Conservation (phyloP, 2,888 invertebrate genomes). For the Napeogenes sylphis region DNA sequence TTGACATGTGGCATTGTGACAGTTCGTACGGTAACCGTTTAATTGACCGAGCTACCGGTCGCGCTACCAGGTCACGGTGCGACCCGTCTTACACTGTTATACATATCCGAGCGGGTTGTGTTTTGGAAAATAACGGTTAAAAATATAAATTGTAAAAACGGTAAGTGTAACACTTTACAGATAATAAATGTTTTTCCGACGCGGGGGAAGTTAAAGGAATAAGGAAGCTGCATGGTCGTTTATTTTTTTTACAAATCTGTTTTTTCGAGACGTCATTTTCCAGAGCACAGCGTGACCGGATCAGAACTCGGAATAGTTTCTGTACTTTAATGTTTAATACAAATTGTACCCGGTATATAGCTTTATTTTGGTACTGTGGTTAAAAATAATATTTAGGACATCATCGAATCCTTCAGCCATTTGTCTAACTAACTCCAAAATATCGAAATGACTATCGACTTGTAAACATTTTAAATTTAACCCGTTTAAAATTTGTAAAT, state of each 20-base stretch:
- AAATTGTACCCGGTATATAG: constrained; percentile 48
- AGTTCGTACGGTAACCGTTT: constrained; percentile 1
- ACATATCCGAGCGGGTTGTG: constrained; percentile 67
- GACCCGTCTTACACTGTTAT: constrained; percentile 35
- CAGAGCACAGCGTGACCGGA: constrained; percentile 64
- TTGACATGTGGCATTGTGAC: constrained; percentile 32
- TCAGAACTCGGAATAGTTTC: constrained; percentile 33
- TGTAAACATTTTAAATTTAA: too few relatives aligned
- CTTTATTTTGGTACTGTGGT: constrained; percentile 47
- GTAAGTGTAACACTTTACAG: constrained; percentile 57
- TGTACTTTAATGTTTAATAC: constrained; percentile 47
- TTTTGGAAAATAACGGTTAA: constrained; percentile 72
- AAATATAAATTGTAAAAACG: constrained; percentile 52
- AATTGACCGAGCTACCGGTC: neutral
- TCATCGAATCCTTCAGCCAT: constrained; percentile 31
- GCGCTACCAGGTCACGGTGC: constrained; percentile 3
- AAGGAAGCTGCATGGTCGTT: constrained; percentile 17
- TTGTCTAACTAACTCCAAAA: constrained; percentile 9
- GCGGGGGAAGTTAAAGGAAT: constrained; percentile 23
- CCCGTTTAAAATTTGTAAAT: too few relatives aligned
- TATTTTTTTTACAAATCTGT: neutral
- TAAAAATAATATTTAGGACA: constrained; percentile 28
- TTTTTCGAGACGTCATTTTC: constrained; percentile 46
- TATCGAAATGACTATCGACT: neutral
- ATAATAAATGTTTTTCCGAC: constrained; percentile 34